These are phyloP conservation scores for Salpingus planirostris DNA, from an alignment of 2,888 invertebrate species.

Conservation along the genomic window DNA sequence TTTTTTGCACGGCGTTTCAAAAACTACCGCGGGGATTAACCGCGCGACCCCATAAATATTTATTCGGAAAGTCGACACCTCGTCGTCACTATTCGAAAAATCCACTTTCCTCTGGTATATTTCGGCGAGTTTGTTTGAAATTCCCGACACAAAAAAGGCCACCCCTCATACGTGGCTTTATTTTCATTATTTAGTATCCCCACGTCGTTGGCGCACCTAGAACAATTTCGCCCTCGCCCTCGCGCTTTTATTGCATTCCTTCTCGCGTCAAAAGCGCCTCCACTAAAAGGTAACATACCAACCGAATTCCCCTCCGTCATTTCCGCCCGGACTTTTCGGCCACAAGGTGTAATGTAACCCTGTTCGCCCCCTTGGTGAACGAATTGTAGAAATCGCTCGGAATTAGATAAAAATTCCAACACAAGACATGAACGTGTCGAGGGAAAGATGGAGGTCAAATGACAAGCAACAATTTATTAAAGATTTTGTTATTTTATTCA, in stretches of 20 bases:
- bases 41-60: slow-evolving; percentile 8
- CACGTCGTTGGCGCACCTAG: slow-evolving; percentile 17
- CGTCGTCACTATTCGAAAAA: slow-evolving; percentile 1
- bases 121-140: slow-evolving; percentile 20
- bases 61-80: slow-evolving; percentile 5
- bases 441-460: no score
- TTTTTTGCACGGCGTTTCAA: slow-evolving; percentile 11
- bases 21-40: slow-evolving; percentile 10
- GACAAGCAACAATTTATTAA: no score
- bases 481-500: no score
- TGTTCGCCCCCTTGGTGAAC: no score
- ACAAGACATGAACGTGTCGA: no score
- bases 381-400: no score
- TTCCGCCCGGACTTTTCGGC: no score
- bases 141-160: slow-evolving; percentile 30
- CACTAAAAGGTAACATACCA: slow-evolving; percentile 35
- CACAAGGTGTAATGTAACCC: no score
- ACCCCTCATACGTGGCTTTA: slow-evolving; percentile 26
- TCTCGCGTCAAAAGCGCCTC: slow-evolving; percentile 37
- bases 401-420: no score
- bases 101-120: slow-evolving; percentile 7
- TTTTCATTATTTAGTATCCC: slow-evolving; percentile 31
- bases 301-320: slow-evolving; percentile 29
- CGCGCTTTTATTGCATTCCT: slow-evolving; percentile 38
- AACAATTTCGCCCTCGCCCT: slow-evolving; percentile 27